These are phyloP conservation scores for Metallyticus violacea DNA, from an alignment of 2,888 invertebrate genomes.

Conservation along the genomic window DNA sequence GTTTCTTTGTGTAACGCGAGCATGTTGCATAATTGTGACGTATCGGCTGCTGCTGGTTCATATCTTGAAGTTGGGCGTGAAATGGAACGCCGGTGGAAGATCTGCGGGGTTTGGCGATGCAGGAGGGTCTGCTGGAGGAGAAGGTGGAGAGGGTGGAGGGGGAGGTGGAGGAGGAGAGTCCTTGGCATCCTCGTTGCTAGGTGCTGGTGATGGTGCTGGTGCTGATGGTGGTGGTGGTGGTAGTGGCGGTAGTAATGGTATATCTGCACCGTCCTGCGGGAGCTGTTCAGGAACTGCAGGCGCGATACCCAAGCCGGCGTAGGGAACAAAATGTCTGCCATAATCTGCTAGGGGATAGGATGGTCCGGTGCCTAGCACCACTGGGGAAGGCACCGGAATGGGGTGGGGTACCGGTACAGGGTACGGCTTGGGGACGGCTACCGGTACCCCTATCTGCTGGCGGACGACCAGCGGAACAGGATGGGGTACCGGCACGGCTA, in stretches of 20 bases:
- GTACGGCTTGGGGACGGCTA: conserved; percentile 74
- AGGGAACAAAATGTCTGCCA: neutral
- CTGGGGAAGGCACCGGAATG: conserved; percentile 59
- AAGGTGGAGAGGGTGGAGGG: neutral
- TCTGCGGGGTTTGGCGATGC: neutral
- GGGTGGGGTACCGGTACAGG: conserved; percentile 39
- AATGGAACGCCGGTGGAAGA: neutral
- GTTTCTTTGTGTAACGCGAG: neutral
- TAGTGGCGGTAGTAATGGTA: neutral
- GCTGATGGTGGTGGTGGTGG: neutral
- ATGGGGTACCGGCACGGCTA: conserved; percentile 42
- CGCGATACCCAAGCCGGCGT: no score
- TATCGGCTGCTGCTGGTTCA: neutral
- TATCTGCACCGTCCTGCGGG: no score
- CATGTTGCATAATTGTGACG: neutral
- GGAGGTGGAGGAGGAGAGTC: neutral
- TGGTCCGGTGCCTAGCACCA: conserved; percentile 38
- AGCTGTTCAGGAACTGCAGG: neutral
- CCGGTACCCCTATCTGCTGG: conserved; percentile 50
- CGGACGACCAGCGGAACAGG: conserved; percentile 52
- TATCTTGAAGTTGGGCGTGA: neutral
- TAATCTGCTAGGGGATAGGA: neutral
- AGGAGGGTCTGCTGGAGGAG: neutral
- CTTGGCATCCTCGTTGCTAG: neutral
- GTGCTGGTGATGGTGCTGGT: neutral